These are phyloP conservation scores for Steatornis caripensis DNA, from an alignment of 2,113 vertebrate species.

Conservation along the genomic window DNA sequence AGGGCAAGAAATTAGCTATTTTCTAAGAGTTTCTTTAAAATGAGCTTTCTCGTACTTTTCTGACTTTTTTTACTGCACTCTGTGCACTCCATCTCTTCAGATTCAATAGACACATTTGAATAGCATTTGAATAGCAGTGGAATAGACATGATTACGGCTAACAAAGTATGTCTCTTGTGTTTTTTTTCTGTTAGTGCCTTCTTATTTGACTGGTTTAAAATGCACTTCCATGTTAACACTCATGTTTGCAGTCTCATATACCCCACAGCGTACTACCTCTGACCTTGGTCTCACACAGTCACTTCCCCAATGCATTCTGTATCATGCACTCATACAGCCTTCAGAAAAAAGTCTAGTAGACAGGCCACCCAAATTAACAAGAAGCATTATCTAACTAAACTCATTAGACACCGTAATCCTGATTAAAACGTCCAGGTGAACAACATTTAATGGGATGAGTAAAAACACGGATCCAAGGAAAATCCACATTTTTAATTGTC, in stretches of 20 bases:
- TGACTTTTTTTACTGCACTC: neutral
- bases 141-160: neutral
- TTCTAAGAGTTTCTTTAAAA: neutral
- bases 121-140: neutral
- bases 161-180: neutral
- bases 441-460: neutral
- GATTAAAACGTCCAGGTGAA: neutral
- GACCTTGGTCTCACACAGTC: neutral
- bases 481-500: neutral
- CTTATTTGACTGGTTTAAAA: neutral
- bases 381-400: slow-evolving; percentile 16
- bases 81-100: neutral
- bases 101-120: neutral
- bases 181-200: neutral
- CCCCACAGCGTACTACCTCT: neutral
- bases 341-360: neutral
- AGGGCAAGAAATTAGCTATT: neutral
- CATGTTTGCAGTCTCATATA: neutral
- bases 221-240: neutral
- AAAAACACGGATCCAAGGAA: neutral
- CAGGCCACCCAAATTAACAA: slow-evolving; percentile 20
- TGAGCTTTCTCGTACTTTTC: neutral
- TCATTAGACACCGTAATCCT: slow-evolving; percentile 36
- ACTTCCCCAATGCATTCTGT: neutral
- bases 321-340: neutral